Evolutionary conservation across 2,888 invertebrate genomes (phyloP).

Genomic region (Dioctria rufipes): DNA sequence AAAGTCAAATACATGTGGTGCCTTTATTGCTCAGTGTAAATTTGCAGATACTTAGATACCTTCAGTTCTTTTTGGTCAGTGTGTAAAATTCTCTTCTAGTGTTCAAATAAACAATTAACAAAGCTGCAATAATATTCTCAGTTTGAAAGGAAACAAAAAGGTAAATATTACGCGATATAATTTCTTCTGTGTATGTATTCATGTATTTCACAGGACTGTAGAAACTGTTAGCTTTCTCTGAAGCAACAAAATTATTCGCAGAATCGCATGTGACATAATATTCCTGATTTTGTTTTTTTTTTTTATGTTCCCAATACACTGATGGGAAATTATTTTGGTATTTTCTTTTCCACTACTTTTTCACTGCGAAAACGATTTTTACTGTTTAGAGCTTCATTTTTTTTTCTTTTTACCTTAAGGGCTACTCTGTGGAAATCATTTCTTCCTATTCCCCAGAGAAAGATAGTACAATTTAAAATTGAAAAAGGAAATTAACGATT

Average conservation of each 20-base stretch:
- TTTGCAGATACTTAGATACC: constrained; percentile 5
- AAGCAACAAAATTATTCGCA: too few species aligned
- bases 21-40: constrained; percentile 30
- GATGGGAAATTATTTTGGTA: too few species aligned
- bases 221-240: too few species aligned
- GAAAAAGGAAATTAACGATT: constrained; percentile 6
- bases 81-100: constrained; percentile 10
- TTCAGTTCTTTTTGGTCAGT: constrained; percentile 10
- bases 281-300: too few species aligned
- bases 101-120: constrained; percentile 39
- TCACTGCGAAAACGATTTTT: too few species aligned
- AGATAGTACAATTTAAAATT: not conserved
- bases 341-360: too few species aligned
- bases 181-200: not conserved
- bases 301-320: too few species aligned
- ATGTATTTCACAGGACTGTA: too few species aligned
- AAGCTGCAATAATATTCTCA: constrained; percentile 3
- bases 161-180: constrained; percentile 16
- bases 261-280: too few species aligned
- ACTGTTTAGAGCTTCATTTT: not conserved
- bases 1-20: constrained; percentile 33
- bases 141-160: constrained; percentile 21
- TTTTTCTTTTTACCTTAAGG: not conserved
- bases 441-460: not conserved
- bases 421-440: not conserved